phyloP scores from a whole-genome alignment of 2,888 invertebrate genomes.

The Gastrophysa polygoni region DNA sequence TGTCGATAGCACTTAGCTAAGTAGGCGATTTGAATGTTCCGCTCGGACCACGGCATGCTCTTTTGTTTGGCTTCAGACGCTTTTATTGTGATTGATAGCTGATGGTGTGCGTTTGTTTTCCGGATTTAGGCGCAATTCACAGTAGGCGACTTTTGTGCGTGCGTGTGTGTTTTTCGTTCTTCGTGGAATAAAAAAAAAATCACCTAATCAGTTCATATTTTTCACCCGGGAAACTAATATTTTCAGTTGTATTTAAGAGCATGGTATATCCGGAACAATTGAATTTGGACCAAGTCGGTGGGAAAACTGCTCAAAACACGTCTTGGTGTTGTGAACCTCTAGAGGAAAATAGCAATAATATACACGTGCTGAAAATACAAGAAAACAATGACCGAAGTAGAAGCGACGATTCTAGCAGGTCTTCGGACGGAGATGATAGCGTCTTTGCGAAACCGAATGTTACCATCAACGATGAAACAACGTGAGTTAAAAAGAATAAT shows the following conservation, averaged over 20 bases:
- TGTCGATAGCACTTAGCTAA: conserved; percentile 39
- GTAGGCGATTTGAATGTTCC: conserved; percentile 29
- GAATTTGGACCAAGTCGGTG: conserved; percentile 51
- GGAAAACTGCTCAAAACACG: conserved; percentile 41
- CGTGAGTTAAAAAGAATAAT: conserved; percentile 1
- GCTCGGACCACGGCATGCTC: not conserved
- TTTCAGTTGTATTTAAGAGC: conserved; percentile 48
- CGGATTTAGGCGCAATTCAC: not conserved
- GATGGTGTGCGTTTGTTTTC: not conserved
- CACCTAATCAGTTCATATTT: too few species aligned
- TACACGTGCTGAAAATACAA: conserved; percentile 24
- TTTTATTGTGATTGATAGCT: conserved; percentile 2
- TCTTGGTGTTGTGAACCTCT: conserved; percentile 56
- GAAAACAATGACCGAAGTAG: too few species aligned
- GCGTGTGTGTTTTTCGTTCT: not conserved
- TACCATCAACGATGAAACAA: conserved; percentile 13
- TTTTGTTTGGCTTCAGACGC: conserved; percentile 1
- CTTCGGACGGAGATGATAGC: conserved; percentile 28
- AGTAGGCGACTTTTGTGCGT: not conserved
- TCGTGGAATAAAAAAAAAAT: not conserved
- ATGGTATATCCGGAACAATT: conserved; percentile 59
- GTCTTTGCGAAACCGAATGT: conserved; percentile 22
- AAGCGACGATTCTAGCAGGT: not conserved
- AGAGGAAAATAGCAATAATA: conserved; percentile 42
- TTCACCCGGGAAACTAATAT: too few species aligned